A percentile compares a stretch with the other conserved stretches of the same genome.
These are phyloP conservation scores for Clunio marinus DNA, from an alignment of 2,888 invertebrate genomes.

Conservation along the genomic window DNA sequence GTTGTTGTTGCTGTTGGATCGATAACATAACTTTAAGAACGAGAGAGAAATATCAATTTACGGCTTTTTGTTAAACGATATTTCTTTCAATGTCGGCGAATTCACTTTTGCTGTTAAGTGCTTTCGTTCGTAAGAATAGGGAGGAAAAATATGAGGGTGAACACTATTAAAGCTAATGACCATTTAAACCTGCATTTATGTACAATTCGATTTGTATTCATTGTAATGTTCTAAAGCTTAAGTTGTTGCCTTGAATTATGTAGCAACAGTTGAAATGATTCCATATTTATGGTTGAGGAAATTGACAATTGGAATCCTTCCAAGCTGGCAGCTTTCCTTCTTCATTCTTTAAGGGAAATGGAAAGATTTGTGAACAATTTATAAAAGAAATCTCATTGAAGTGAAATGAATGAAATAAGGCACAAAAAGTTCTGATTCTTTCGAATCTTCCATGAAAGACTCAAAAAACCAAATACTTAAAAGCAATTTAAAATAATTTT, in stretches of 20 bases:
- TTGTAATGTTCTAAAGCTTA: background rate
- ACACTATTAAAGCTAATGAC: too few species aligned
- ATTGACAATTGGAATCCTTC: background rate
- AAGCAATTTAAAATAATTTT: too few species aligned
- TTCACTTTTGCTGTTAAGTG: background rate
- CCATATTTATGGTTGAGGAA: background rate
- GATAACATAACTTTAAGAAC: background rate
- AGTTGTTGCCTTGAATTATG: too few species aligned
- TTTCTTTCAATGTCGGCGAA: background rate
- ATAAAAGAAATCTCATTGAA: too few species aligned
- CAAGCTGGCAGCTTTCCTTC: too few species aligned
- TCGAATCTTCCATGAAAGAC: too few species aligned
- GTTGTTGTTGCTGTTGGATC: slow-evolving; percentile 15
- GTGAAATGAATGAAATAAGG: too few species aligned
- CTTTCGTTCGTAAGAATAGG: background rate
- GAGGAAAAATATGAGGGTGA: background rate
- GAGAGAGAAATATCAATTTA: background rate
- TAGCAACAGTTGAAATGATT: background rate
- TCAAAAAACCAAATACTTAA: too few species aligned
- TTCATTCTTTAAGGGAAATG: too few species aligned
- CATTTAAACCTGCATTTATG: too few species aligned
- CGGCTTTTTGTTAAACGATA: background rate
- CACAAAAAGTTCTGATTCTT: too few species aligned
- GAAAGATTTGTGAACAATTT: too few species aligned
- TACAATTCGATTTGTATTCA: background rate